Evolutionary conservation across 2,113 vertebrate species (phyloP).

Genomic region (Dasypus novemcinctus): DNA sequence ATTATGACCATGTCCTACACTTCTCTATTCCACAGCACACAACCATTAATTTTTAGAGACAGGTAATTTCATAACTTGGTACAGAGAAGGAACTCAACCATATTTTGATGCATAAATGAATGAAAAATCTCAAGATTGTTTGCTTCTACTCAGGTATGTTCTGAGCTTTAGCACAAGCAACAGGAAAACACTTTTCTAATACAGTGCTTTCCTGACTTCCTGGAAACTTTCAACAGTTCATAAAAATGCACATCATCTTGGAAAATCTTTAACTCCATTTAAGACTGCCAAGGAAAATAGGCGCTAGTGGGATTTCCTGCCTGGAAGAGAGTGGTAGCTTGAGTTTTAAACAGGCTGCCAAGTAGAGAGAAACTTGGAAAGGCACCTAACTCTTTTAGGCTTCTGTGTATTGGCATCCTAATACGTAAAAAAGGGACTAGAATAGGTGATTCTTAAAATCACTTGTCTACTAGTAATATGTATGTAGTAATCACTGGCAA

Average conservation of each 20-base stretch:
- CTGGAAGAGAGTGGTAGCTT: neutral
- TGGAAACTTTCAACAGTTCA: neutral
- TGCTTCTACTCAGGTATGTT: neutral
- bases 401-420: neutral
- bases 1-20: neutral
- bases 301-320: neutral
- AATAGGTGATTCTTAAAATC: neutral
- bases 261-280: neutral
- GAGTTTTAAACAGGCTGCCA: neutral
- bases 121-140: neutral
- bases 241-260: neutral
- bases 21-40: neutral
- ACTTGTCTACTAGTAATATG: neutral
- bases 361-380: neutral
- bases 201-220: neutral
- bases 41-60: neutral
- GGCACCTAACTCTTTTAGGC: neutral
- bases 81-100: neutral
- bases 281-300: neutral
- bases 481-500: neutral
- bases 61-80: neutral
- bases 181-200: neutral
- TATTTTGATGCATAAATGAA: neutral
- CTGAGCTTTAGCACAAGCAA: neutral
- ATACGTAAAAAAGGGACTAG: neutral